Percentiles rank a stretch among this genome's conserved stretches.
Conservation (phyloP, 2,797 vertebrate species). For the Myripristis jacobus region DNA sequence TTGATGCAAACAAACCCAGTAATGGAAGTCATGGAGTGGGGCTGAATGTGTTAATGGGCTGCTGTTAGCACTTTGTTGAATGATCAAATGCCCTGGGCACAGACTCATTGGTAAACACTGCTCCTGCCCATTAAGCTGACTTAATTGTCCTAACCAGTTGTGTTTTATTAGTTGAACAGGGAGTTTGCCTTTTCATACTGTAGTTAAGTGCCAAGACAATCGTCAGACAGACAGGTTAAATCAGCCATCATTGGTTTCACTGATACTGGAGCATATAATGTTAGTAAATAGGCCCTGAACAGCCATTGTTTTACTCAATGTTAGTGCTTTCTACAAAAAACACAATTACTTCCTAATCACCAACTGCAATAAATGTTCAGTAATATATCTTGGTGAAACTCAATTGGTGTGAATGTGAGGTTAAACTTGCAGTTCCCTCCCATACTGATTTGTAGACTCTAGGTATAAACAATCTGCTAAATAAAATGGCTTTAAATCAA, state of each 20-base stretch:
- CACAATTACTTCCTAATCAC: too few species aligned
- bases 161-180: slow-evolving; percentile 38
- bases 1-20: slow-evolving; percentile 38
- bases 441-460: too few species aligned
- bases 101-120: slow-evolving; percentile 48
- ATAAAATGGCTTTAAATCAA: slow-evolving; percentile 18
- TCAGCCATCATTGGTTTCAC: slow-evolving; percentile 20
- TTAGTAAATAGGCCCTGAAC: background rate
- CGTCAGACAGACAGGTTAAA: slow-evolving; percentile 5
- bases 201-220: slow-evolving; percentile 20
- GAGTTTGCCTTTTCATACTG: slow-evolving; percentile 32
- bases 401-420: background rate
- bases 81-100: slow-evolving; percentile 35
- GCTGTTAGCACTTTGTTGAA: slow-evolving; percentile 40
- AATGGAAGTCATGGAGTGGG: slow-evolving; percentile 11
- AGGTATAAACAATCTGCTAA: background rate
- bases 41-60: slow-evolving; percentile 48
- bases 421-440: background rate
- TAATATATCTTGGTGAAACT: too few species aligned
- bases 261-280: slow-evolving; percentile 13
- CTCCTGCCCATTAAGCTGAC: slow-evolving; percentile 35
- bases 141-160: slow-evolving; percentile 53
- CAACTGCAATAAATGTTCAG: too few species aligned
- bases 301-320: background rate
- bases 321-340: background rate